Base-by-base conservation (phyloP, 2,888 invertebrate genomes). In the Chesias legatella region DNA sequence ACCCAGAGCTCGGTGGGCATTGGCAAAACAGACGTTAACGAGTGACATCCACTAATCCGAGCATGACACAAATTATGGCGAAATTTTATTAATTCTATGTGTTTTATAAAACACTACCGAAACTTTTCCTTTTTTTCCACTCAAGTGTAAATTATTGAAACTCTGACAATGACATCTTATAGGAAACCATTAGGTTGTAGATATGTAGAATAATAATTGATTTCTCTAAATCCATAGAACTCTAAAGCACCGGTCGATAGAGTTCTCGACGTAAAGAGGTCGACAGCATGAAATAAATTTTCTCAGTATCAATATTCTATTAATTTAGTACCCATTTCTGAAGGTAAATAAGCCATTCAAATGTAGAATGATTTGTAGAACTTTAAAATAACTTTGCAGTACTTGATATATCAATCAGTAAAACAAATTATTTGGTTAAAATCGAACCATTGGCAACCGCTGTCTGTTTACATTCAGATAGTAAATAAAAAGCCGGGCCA, bases 401-500 rank as follows among this genome's bases (percentile, higher is more conserved):
- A 1, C 13, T 17, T 11, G 9, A 27, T n/a, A 31, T 20, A 25
- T 27, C 33, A 45, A 48, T 48, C 29, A 42, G 33, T 29, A 36
- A 37, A 34, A 47, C 29, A 39, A 50, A 48, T 32, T 41, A 34
- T n/a, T 9, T 41, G 24, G 39, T 17, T 13, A 43, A 43, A 41
- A 45, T 39, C 25, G 34, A 45, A 50, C 38, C 52, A 51, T 50
- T 59, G 33, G 44, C 35, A 67, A 68, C 58, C 57, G 51, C 58
- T 56, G 52, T 58, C 56, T 67, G 61, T 69, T 67, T 68, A 70
- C 60, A 64, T 63, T 72, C 68, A 60, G 66, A 63, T 56, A 59
- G 78, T 77, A 73, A 78, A 79, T 74, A 78, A 77, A 76, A 79
- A 70, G 65, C 63, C 56, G 60, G 59, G 63, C 67, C 66, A 68